These are phyloP conservation scores for Aegotheles bennettii DNA, from an alignment of 2,113 vertebrate species.

Conservation along the genomic window DNA sequence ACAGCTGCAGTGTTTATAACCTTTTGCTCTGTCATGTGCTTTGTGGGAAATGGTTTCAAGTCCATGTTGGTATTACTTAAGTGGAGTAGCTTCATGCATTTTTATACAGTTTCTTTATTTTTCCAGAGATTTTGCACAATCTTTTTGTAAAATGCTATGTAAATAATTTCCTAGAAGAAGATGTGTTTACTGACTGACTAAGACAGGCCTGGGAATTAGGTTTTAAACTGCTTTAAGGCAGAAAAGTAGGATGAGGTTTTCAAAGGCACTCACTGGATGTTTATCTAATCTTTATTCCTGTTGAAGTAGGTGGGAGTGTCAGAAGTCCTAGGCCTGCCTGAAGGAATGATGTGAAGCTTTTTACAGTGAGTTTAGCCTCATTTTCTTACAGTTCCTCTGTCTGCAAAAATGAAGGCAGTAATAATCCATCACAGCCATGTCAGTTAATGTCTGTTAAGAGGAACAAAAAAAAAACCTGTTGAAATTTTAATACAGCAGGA, in stretches of 20 bases:
- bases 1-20: neutral
- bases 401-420: neutral
- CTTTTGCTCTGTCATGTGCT: neutral
- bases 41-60: neutral
- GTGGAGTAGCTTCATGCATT: neutral
- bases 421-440: neutral
- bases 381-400: neutral
- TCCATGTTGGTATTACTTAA: neutral
- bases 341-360: neutral
- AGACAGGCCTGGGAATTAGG: neutral
- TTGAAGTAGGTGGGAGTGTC: neutral
- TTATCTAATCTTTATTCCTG: neutral
- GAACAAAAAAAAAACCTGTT: neutral
- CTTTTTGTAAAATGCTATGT: neutral
- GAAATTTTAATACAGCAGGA: neutral
- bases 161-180: neutral
- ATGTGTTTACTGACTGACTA: neutral
- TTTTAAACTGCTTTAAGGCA: neutral
- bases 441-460: neutral
- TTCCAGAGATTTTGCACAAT: neutral
- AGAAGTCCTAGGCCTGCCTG: neutral
- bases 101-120: neutral
- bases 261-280: neutral
- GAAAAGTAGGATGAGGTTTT: neutral
- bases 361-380: neutral